phyloP scores from a whole-genome alignment of 1,140 invertebrate genomes.

The Drosophila gunungcola region DNA sequence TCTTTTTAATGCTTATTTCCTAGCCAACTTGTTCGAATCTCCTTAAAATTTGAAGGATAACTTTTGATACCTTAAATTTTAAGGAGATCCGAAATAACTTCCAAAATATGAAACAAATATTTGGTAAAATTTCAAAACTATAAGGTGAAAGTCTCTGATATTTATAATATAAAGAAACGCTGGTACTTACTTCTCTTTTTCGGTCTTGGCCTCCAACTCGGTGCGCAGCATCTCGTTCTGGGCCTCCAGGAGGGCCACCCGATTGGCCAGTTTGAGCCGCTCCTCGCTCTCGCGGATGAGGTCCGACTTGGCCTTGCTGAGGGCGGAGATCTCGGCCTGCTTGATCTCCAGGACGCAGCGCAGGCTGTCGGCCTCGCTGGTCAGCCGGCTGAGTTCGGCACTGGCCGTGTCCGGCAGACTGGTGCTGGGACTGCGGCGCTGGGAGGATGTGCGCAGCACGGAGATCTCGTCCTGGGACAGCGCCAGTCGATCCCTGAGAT shows the following conservation, averaged over 20 bases:
- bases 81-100: no score
- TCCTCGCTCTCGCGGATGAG: slow-evolving; percentile 86
- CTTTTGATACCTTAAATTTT: no score
- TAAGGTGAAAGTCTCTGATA: no score
- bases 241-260: slow-evolving; percentile 87
- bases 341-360: slow-evolving; percentile 91
- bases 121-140: no score
- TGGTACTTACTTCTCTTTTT: slow-evolving; percentile 86
- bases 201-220: slow-evolving; percentile 87
- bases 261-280: slow-evolving; percentile 86
- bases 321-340: slow-evolving; percentile 89
- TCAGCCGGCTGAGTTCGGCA: slow-evolving; percentile 84
- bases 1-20: no score
- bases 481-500: slow-evolving; percentile 73
- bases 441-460: slow-evolving; percentile 67
- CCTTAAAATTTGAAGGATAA: no score
- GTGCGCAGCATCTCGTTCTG: slow-evolving; percentile 89
- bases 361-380: slow-evolving; percentile 90
- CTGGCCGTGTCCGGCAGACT: slow-evolving; percentile 45
- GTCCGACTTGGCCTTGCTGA: slow-evolving; percentile 88
- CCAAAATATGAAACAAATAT: no score
- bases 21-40: no score
- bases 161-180: no score
- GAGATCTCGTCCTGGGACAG: slow-evolving; percentile 80
- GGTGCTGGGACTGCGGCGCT: slow-evolving; percentile 50